Conservation (phyloP, 2,113 vertebrate species). For the Gallinago jamesoni region DNA sequence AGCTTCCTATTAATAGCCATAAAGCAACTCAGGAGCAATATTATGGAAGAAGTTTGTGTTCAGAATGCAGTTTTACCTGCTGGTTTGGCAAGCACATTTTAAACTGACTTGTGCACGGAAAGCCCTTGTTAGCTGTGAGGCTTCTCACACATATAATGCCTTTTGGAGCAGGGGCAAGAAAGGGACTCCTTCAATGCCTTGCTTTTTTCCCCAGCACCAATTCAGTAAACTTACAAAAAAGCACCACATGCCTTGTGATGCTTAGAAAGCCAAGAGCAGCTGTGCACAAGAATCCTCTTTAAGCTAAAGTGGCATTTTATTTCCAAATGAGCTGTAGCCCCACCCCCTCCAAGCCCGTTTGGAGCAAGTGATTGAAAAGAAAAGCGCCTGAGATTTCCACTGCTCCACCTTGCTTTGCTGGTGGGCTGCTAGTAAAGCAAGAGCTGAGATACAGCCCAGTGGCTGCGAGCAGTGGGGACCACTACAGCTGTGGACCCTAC, state of each 20-base stretch:
- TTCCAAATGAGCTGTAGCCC: neutral
- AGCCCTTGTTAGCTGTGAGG: neutral
- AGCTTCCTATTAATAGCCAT: neutral
- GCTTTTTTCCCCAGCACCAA: neutral
- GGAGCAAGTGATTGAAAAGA: neutral
- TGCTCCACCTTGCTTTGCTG: neutral
- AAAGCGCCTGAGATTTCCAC: neutral
- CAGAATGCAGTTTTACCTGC: neutral
- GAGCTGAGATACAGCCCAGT: neutral
- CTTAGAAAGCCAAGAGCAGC: neutral
- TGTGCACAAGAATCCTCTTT: neutral
- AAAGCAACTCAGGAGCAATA: neutral
- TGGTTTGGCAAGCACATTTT: neutral
- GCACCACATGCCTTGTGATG: fast-evolving
- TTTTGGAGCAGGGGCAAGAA: neutral
- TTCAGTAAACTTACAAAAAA: neutral
- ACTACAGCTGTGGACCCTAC: conserved; percentile 71
- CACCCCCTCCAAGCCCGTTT: neutral
- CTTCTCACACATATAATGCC: neutral
- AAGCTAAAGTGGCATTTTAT: neutral
- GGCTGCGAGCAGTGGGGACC: fast-evolving
- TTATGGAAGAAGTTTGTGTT: neutral
- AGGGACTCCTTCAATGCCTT: neutral
- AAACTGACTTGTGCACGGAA: neutral
- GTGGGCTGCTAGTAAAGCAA: neutral